Conservation (phyloP, 2,888 invertebrate species). For the Cryptophagus acutangulus region DNA sequence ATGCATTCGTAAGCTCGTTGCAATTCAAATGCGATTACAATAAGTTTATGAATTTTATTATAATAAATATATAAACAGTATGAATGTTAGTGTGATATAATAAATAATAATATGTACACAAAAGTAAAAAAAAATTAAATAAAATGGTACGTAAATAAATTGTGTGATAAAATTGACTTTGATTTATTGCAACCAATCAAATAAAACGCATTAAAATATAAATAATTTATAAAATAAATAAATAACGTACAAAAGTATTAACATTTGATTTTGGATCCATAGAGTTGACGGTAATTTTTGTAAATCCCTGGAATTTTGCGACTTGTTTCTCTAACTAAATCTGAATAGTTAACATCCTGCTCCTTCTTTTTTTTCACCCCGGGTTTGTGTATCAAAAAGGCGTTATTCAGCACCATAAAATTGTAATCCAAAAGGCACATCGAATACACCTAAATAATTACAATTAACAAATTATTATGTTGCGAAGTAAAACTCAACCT, state of each 20-base stretch:
- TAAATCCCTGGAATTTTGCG: too few species aligned
- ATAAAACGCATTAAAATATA: too few species aligned
- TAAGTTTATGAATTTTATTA: too few species aligned
- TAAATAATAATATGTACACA: conserved; percentile 30
- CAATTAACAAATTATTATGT: background rate
- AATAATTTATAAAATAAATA: too few species aligned
- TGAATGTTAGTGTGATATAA: conserved; percentile 35
- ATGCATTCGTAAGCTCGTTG: too few species aligned
- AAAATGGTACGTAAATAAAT: conserved; percentile 32
- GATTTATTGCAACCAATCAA: too few species aligned
- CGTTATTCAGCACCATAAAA: conserved; percentile 32
- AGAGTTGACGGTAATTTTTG: too few species aligned
- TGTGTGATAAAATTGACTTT: conserved; percentile 29
- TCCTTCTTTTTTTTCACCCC: conserved; percentile 33
- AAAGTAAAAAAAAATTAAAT: too few species aligned
- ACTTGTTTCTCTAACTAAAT: too few species aligned
- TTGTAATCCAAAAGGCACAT: conserved; percentile 32
- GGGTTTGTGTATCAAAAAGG: conserved; percentile 34
- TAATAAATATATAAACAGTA: conserved; percentile 27
- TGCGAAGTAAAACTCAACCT: conserved; percentile 19
- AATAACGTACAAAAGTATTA: too few species aligned
- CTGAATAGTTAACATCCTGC: background rate
- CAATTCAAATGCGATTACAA: too few species aligned
- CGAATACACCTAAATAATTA: conserved; percentile 27
- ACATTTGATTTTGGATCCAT: too few species aligned